Evolutionary conservation across 2,888 invertebrate genomes (phyloP), one percentile per base, ranked within the genome.

Genomic region (Tetragonisca angustula): DNA sequence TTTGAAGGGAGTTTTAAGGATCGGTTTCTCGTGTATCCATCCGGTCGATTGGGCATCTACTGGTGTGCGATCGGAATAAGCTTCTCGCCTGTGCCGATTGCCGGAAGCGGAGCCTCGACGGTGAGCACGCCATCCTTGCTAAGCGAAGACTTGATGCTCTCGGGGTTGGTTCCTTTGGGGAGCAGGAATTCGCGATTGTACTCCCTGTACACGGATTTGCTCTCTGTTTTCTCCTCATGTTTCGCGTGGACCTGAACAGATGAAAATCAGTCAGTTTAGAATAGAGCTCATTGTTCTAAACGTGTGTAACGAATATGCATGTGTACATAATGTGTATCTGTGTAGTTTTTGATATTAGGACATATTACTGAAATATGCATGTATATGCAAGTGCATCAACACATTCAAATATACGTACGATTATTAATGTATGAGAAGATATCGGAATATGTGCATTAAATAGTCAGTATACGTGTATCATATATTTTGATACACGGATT

Each of bases 121-220:
- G 99, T 99, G 85, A 99, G 96, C 52, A 99, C 98, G 65, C 99
- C 99, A 94, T 99, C 99, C 95, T 98, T 98, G 94, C 98, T 98
- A 94, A 99, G 96, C 68, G 99, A 99, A 52, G 99, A 99, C 95
- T 98, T 98, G 95, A 99, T 99, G 88, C 97, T 97, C 95, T 99
- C 99, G 0, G 99, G 99, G 95, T 99, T 98, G 82, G 99, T 98
- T 91, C 99, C 99, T 95, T 98, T 98, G 11, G 99, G 99, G 94
- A 99, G 95, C 94, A 99, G 96, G 96, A 99, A 99, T 95, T 99
- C 99, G 90, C 99, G 97, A 95, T 99, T 99, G 96, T 99, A 99
- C 95, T 99, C 99, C 95, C 99, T 97, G 96, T 98, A 99, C 85
- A 99, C 98, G 65, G 98, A 98, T 95, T 99, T 98, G 94, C 98